These are phyloP conservation scores for Flabesymbios commensalis DNA, from an alignment of 2,888 invertebrate genomes.

Conservation along the genomic window DNA sequence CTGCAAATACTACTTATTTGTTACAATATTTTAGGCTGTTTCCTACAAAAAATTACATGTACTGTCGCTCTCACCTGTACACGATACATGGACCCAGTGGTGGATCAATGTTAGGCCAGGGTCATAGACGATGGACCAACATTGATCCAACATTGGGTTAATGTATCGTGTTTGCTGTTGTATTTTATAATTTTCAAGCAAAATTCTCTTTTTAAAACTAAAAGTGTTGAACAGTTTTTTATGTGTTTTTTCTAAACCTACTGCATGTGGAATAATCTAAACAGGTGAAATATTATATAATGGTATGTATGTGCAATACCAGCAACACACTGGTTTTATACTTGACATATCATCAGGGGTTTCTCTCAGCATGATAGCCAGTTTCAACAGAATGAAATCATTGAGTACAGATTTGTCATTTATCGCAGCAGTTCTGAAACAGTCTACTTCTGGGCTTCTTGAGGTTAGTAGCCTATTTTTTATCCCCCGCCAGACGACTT, in stretches of 20 bases:
- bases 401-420: conserved; percentile 8
- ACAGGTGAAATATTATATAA: background rate
- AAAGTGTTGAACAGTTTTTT: background rate
- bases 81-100: too few species aligned
- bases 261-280: background rate
- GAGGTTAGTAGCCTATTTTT: conserved; percentile 11
- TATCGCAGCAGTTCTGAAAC: conserved; percentile 14
- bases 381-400: conserved; percentile 23
- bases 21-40: too few species aligned
- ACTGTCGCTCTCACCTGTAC: too few species aligned
- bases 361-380: conserved; percentile 9
- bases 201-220: too few species aligned
- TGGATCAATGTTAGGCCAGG: too few species aligned
- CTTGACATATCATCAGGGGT: conserved; percentile 18
- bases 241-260: background rate
- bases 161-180: too few species aligned
- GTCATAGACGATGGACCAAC: too few species aligned
- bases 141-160: too few species aligned
- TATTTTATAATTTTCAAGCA: too few species aligned
- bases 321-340: background rate
- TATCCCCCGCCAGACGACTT: background rate
- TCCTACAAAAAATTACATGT: too few species aligned
- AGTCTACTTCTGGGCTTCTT: conserved; percentile 14
- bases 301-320: background rate
- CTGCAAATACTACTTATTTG: too few species aligned